Conservation (phyloP, 2,888 invertebrate species). For the Hemithea aestivaria region DNA sequence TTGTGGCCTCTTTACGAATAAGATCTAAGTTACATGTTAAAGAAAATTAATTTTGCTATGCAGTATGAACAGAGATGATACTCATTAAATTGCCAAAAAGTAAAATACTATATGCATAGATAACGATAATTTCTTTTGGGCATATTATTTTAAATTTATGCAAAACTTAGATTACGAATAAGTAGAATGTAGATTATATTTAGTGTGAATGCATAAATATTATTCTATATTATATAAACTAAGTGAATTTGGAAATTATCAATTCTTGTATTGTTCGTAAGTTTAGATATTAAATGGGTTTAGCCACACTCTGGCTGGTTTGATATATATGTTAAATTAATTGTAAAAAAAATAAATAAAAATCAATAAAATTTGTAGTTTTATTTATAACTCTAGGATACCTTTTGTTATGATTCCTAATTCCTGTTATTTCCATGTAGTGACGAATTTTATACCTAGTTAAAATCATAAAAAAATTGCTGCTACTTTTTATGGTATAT, state of each 20-base stretch:
- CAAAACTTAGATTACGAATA: constrained; percentile 77
- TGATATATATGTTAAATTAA: constrained; percentile 80
- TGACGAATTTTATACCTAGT: no score
- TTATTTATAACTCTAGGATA: constrained; percentile 48
- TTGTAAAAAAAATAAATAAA: constrained; percentile 74
- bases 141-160: constrained; percentile 80
- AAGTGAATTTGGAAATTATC: constrained; percentile 79
- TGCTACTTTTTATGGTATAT: no score
- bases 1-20: constrained; percentile 79
- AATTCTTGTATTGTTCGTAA: constrained; percentile 79
- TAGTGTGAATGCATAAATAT: constrained; percentile 77
- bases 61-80: constrained; percentile 74
- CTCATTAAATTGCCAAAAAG: constrained; percentile 81
- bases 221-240: constrained; percentile 75
- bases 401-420: constrained; percentile 1
- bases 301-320: constrained; percentile 79
- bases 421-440: no score
- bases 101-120: constrained; percentile 78
- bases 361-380: constrained; percentile 57
- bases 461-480: no score
- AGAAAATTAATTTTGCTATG: constrained; percentile 79
- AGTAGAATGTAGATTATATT: constrained; percentile 79
- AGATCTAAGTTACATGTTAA: constrained; percentile 79
- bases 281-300: constrained; percentile 80
- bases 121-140: constrained; percentile 79